Evolutionary conservation across 2,113 vertebrate species (phyloP), one percentile per base, ranked within the genome.

Genomic region (Vireo altiloquus): DNA sequence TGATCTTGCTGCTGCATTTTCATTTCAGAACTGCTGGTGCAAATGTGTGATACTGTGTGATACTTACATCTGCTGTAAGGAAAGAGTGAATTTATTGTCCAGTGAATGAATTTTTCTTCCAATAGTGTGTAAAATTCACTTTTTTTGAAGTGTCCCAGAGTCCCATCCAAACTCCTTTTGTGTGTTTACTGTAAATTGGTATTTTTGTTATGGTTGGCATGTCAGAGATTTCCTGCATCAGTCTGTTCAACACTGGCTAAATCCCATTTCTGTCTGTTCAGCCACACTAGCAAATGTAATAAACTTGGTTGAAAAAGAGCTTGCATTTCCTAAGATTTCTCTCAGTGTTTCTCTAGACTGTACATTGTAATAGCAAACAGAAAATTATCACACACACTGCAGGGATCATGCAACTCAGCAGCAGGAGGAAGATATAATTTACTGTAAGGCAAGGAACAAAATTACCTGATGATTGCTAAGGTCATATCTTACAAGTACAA

Each of bases 31-130:
- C 11, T 81, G 8, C 42, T 56, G 50, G 35, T 50, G 14, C 39
- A 61, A 30, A 15, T 0, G 0, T 23, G 4, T 66, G 35, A 46
- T 56, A 11, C 6, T 65, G 12, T 8, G n/a, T n/a, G n/a, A n/a
- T n/a, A n/a, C 24, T 52, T 60, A 9, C n/a, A 28, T 46, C 30
- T 65, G 3, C 30, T 57, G 9, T n/a, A 72, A 80, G 40, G 22
- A 46, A 63, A 61, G 9, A 77, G 13, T 77, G 25, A 82, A 46
- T 11, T 57, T 70, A 54, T 15, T 40, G 19, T 27, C 27, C 66
- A 65, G 24, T 74, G 42, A 92, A 65, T 28, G 2, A 56, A 59
- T 8, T 9, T 6, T 57, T 82, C 70, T 75, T 85, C 61, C 49
- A 64, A 10, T 1, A n/a, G 13, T 10, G 10, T 52, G 3, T 22